phyloP scores from a whole-genome alignment of 2,888 invertebrate species.

The Encarsia formosa region DNA sequence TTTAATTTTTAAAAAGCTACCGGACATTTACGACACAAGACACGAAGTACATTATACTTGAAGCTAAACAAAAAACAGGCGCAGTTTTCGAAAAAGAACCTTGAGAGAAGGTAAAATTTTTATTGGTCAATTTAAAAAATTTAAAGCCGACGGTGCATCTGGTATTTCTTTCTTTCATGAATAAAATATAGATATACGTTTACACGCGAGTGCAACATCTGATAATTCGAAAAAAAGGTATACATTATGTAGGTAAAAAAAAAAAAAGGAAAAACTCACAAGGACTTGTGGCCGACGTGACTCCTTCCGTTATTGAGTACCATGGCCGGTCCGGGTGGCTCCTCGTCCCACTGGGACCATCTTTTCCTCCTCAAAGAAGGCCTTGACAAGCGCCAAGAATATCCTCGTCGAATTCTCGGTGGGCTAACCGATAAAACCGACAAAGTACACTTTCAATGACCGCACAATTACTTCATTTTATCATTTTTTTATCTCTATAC shows the following conservation, averaged over 20 bases:
- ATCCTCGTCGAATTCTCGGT: constrained; percentile 61
- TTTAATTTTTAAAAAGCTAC: too few relatives aligned
- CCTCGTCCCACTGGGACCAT: constrained; percentile 52
- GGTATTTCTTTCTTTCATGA: too few relatives aligned
- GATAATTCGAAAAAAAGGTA: constrained; percentile 4
- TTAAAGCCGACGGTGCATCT: too few relatives aligned
- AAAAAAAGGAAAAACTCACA: constrained; percentile 33
- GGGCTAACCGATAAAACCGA: constrained; percentile 31
- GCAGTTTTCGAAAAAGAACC: too few relatives aligned
- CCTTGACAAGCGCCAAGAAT: constrained; percentile 72
- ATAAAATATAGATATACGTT: too few relatives aligned
- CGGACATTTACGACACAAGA: too few relatives aligned
- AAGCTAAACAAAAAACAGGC: too few relatives aligned
- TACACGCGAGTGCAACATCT: too few relatives aligned
- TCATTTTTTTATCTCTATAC: too few relatives aligned
- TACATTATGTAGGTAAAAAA: not conserved
- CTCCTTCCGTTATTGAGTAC: constrained; percentile 50
- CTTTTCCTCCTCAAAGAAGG: constrained; percentile 66
- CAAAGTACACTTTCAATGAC: not conserved
- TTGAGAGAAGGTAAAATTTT: too few relatives aligned
- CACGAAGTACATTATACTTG: too few relatives aligned
- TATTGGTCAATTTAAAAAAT: too few relatives aligned
- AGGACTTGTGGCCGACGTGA: constrained; percentile 43
- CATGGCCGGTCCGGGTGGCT: constrained; percentile 48
- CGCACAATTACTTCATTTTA: not conserved